These are phyloP conservation scores for Hesperia comma DNA, from an alignment of 2,888 invertebrate genomes.

Conservation along the genomic window DNA sequence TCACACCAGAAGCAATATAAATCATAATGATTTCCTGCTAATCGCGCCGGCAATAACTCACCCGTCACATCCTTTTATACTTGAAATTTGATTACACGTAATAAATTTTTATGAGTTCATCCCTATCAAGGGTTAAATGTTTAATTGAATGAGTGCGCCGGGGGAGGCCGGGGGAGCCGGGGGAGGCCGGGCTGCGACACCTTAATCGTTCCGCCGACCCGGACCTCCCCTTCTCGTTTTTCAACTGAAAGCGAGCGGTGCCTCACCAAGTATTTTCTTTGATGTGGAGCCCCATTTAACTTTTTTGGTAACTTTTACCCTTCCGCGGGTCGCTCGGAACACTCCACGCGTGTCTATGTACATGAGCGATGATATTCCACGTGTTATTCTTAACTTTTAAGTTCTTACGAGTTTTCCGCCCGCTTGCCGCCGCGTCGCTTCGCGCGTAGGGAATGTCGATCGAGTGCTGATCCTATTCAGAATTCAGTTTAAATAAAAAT, in stretches of 20 bases:
- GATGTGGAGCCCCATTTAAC: conserved; percentile 36
- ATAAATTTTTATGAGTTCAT: conserved; percentile 34
- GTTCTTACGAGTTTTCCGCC: neutral
- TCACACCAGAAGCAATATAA: conserved; percentile 5
- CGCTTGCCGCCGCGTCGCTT: too few relatives aligned
- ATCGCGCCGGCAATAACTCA: conserved; percentile 25
- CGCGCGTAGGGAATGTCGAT: too few relatives aligned
- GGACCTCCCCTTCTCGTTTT: conserved; percentile 19
- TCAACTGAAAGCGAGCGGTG: conserved; percentile 20
- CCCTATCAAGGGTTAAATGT: conserved; percentile 35
- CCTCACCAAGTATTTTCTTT: conserved; percentile 25
- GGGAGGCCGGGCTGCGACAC: conserved; percentile 20
- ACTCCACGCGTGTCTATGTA: neutral
- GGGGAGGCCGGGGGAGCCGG: conserved; percentile 10
- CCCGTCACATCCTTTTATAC: conserved; percentile 35
- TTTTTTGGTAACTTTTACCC: conserved; percentile 34
- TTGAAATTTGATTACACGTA: conserved; percentile 50
- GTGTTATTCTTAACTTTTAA: conserved; percentile 1
- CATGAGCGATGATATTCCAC: neutral
- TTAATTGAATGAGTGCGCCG: conserved; percentile 36
- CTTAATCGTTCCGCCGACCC: conserved; percentile 29
- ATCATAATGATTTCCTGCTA: conserved; percentile 22
- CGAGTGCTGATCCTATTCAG: too few relatives aligned
- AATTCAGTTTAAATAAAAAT: conserved; percentile 8
- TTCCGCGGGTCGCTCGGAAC: conserved; percentile 12